Base-by-base conservation (phyloP, 2,888 invertebrate genomes). In the Acanthopleura granulata region DNA sequence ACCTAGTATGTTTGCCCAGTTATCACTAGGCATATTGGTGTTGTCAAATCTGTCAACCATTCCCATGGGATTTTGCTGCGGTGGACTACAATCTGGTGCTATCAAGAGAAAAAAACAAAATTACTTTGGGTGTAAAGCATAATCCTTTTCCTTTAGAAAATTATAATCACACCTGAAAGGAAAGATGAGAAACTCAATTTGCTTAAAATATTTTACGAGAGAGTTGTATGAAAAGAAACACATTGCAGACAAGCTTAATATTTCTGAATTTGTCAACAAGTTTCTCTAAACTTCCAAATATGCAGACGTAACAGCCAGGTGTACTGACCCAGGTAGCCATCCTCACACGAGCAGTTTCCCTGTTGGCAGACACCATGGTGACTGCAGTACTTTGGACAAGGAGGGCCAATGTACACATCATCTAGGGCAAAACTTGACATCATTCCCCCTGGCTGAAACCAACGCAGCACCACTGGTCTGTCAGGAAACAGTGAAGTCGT, bases 31-130 rank as follows among this genome's bases (percentile, higher is more conserved):
- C 73, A 84, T 82, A 77, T 86, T 86, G 57, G 80, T 80, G 78
- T 89, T 87, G 76, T 90, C 90, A 83, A 90, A 90, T 72, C 89
- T 80, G 78, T 90, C 90, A 49, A 88, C 78, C 85, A 90, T 85
- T 3, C 88, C 88, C 76, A 77, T 80, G 11, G 85, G 87, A 29
- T 78, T 84, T 50, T 80, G 77, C 15, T 81, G 78, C 9, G 79
- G 80, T 1, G 83, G 82, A 15, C 78, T 76, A 74, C 87, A 87
- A 61, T 81, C 79, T 27, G 77, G 74, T 40, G 79, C 86, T 86
- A 73, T 66, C 4, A 6, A 27, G 4, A 27, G 25, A 22, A 25
- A 27, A 66, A 66, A 25, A n/a, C n/a, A n/a, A 27, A 22, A 66
- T 27, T 27, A 51, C 4, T 61, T 9, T 40, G 40, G 40, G 40